These are phyloP conservation scores for Rhea pennata DNA, from an alignment of 2,113 vertebrate species.

Conservation along the genomic window DNA sequence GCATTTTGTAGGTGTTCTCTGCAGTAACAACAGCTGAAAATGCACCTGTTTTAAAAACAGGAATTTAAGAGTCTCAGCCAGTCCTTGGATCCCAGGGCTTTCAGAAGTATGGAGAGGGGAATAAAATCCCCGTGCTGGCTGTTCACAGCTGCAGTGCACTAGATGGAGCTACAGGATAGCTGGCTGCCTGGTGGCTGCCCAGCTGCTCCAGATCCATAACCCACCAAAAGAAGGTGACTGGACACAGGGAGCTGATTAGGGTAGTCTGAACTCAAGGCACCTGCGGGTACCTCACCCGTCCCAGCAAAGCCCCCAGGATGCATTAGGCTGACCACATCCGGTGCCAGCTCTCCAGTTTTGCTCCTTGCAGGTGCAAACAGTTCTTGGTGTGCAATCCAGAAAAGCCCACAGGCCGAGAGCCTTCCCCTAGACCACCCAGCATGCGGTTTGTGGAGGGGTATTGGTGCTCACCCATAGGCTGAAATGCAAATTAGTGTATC, in stretches of 20 bases:
- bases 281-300: background rate
- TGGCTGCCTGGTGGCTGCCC: background rate
- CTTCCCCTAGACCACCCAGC: too few relatives aligned
- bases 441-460: too few relatives aligned
- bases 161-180: constrained; percentile 19
- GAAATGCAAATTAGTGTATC: too few relatives aligned
- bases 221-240: fast-evolving
- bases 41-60: fast-evolving
- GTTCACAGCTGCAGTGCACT: background rate
- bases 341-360: background rate
- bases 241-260: fast-evolving
- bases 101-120: fast-evolving
- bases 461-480: too few relatives aligned
- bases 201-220: fast-evolving
- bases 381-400: too few relatives aligned
- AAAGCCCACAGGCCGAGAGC: too few relatives aligned
- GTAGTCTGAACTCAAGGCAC: fast-evolving
- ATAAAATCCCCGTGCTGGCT: background rate
- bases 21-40: background rate
- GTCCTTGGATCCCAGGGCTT: background rate
- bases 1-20: background rate
- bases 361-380: background rate
- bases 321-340: background rate
- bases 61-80: background rate
- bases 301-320: background rate